Base-by-base conservation (phyloP, 2,888 invertebrate genomes). In the Eupsilia transversa region DNA sequence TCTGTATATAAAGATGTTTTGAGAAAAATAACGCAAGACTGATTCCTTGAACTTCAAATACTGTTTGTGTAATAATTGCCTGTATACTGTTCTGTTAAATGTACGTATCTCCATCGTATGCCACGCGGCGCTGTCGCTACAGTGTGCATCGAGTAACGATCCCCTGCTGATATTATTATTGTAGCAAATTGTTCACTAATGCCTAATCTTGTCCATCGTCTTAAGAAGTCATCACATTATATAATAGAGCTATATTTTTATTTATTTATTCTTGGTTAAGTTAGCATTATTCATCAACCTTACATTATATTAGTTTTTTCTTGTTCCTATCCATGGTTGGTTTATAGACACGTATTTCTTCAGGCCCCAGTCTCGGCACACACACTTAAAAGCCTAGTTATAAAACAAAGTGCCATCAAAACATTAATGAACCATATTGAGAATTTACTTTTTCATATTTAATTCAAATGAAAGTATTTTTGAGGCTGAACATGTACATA, bases 141-240 rank as follows among this genome's bases (percentile, higher is more conserved):
- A 52, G 23, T 68, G 68, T 23, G 59, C 60, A 43, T 30, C 33
- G 46, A 30, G 33, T 65, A 56, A 74, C 63, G 41, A 72, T 59
- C 73, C 71, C 63, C 82, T 76, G 60, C 87, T 89, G 86, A 90
- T 90, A 87, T 90, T 90, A 88, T 88, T 90, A 89, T 83, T 86
- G 80, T 88, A 89, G 86, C 84, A 84, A 91, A 88, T 90, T 90
- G 90, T 93, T 94, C 94, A 93, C 93, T 93, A 93, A 93, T 94
- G 96, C 95, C 96, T 92, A 86, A 92, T 95, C 96, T 96, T 96
- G 96, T 95, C 96, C 92, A 93, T 94, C 89, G 91, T 91, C 85
- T 89, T 94, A 93, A 91, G 91, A 90, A 87, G 94, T 92, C 96
- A 96, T 95, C 95, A 95, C 96, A 96, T 88, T 94, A 93, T 92